Conservation (phyloP, 2,888 invertebrate genomes). For the Brenthis ino region DNA sequence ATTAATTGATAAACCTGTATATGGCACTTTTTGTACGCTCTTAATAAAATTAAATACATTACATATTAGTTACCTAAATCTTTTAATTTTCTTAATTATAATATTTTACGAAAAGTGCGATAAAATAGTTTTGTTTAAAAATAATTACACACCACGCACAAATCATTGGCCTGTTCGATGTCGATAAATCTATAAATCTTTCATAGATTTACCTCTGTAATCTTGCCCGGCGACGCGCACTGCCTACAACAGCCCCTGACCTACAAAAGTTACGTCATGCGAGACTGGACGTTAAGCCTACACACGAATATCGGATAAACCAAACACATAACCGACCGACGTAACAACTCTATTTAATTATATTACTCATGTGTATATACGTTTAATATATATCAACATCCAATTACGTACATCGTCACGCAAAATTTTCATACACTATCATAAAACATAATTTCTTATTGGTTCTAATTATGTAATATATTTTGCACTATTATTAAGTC, state of each 20-base stretch:
- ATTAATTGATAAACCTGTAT: conserved; percentile 18
- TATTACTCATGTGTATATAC: too few relatives aligned
- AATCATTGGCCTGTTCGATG: conserved; percentile 6
- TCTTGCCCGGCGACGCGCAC: conserved; percentile 24
- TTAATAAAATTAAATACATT: background rate
- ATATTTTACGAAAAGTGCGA: background rate
- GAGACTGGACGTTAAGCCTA: conserved; percentile 31
- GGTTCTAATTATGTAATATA: too few relatives aligned
- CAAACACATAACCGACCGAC: background rate
- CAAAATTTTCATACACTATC: too few relatives aligned
- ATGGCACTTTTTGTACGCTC: background rate
- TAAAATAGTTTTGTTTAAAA: background rate
- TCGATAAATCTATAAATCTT: too few relatives aligned
- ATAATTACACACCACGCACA: background rate
- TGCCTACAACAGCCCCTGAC: conserved; percentile 62
- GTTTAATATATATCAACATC: too few relatives aligned
- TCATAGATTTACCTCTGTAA: conserved; percentile 23
- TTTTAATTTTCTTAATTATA: too few relatives aligned
- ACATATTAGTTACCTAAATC: background rate
- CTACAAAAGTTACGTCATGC: conserved; percentile 65
- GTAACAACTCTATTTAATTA: background rate
- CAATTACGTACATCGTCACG: too few relatives aligned
- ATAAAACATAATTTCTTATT: too few relatives aligned
- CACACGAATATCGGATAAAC: conserved; percentile 25
- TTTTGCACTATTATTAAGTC: too few relatives aligned